These are phyloP conservation scores for Druceiella hillmani DNA, from an alignment of 2,888 invertebrate genomes.

Conservation along the genomic window DNA sequence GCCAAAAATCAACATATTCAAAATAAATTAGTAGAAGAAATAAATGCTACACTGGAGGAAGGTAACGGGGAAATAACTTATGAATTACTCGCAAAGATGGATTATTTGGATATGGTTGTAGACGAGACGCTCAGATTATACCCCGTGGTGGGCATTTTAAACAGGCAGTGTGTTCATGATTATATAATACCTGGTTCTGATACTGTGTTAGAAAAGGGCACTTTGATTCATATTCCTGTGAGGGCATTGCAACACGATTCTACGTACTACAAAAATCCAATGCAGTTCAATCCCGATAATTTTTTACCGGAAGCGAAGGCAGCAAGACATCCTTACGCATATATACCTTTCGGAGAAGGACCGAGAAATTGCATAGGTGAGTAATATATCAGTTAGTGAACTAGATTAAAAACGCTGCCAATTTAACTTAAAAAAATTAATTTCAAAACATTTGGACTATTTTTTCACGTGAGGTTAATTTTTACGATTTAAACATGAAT, in stretches of 20 bases:
- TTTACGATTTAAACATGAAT: too few relatives aligned
- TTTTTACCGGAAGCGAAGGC: conserved; percentile 31
- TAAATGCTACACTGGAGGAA: conserved; percentile 29
- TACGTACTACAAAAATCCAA: conserved; percentile 34
- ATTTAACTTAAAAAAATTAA: too few relatives aligned
- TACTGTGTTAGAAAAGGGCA: conserved; percentile 31
- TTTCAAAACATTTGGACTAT: too few relatives aligned
- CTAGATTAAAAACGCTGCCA: too few relatives aligned
- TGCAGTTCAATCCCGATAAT: conserved; percentile 33
- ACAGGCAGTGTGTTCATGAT: conserved; percentile 33
- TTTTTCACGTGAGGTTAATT: too few relatives aligned
- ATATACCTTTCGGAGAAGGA: conserved; percentile 39
- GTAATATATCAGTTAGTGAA: too few relatives aligned
- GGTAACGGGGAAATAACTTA: conserved; percentile 27
- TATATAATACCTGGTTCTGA: conserved; percentile 33
- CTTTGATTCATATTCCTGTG: conserved; percentile 35
- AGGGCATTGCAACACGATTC: conserved; percentile 33
- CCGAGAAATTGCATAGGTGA: conserved; percentile 39
- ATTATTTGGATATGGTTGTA: conserved; percentile 32
- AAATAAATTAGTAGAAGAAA: conserved; percentile 27
- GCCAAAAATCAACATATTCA: conserved; percentile 30
- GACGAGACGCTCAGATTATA: conserved; percentile 33
- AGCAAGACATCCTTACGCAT: conserved; percentile 33
- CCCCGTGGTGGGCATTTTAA: conserved; percentile 32
- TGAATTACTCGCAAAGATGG: conserved; percentile 31